phyloP scores from a whole-genome alignment of 2,888 invertebrate species.

The Platycnemis pennipes region DNA sequence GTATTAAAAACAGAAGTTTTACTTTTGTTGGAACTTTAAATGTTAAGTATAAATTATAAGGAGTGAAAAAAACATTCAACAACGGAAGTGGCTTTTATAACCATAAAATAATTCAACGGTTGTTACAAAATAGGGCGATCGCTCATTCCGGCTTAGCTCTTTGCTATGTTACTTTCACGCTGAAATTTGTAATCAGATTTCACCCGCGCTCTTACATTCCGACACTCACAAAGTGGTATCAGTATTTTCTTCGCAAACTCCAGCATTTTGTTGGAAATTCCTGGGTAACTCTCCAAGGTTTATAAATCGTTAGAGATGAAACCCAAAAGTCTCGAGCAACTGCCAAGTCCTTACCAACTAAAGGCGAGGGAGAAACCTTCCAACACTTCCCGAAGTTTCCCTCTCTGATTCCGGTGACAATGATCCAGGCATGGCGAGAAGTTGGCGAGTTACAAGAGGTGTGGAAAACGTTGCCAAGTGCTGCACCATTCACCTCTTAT shows the following conservation, averaged over 20 bases:
- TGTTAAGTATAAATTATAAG: too few species aligned
- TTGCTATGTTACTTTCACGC: too few species aligned
- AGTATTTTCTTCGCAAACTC: not conserved
- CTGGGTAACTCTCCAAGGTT: not conserved
- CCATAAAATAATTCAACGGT: too few species aligned
- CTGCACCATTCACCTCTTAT: not conserved
- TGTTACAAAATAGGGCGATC: too few species aligned
- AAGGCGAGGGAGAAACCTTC: conserved; percentile 1
- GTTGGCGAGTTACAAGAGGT: not conserved
- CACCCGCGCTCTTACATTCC: too few species aligned
- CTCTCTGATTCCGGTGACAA: not conserved
- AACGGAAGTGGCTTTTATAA: too few species aligned
- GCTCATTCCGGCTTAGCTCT: too few species aligned
- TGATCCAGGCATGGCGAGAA: not conserved
- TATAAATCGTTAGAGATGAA: conserved; percentile 32
- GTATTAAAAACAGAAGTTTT: too few species aligned
- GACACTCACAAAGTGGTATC: too few species aligned
- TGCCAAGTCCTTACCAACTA: conserved; percentile 20
- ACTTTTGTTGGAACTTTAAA: too few species aligned
- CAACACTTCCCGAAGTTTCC: conserved; percentile 13
- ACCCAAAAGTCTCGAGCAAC: not conserved
- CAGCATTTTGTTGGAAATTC: not conserved
- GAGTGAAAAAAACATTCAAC: too few species aligned
- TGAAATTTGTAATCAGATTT: too few species aligned
- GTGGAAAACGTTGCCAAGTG: not conserved